Evolutionary conservation across 2,113 vertebrate genomes (phyloP).

Genomic region (Cettia cetti): DNA sequence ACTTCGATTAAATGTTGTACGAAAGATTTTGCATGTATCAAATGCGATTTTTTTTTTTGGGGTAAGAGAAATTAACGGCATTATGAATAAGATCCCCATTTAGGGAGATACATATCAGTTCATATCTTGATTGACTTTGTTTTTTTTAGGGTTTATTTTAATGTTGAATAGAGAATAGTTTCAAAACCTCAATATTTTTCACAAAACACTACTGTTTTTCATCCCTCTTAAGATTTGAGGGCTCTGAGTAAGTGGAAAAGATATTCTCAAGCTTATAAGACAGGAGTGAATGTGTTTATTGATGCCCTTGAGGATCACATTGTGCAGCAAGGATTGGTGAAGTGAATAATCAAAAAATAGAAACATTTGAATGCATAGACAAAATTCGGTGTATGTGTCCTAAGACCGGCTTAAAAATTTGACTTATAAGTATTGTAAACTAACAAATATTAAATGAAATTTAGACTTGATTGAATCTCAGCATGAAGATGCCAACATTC

Average conservation of each 20-base stretch:
- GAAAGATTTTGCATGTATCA: neutral
- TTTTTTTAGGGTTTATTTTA: neutral
- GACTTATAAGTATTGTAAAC: neutral
- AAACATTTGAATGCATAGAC: neutral
- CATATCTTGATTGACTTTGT: neutral
- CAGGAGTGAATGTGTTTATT: slow-evolving; percentile 17
- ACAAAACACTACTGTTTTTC: neutral
- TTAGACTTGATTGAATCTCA: slow-evolving; percentile 39
- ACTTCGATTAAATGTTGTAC: neutral
- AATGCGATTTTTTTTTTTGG: neutral
- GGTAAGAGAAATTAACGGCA: neutral
- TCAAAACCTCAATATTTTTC: neutral
- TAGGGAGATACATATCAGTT: neutral
- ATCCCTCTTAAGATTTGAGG: neutral
- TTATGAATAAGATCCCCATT: neutral
- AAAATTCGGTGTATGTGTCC: neutral
- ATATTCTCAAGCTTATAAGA: slow-evolving; percentile 26
- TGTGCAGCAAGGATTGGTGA: slow-evolving; percentile 20
- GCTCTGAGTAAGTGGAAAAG: neutral
- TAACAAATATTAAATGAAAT: slow-evolving; percentile 12
- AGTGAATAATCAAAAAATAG: slow-evolving; percentile 28
- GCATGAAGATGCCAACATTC: slow-evolving; percentile 20
- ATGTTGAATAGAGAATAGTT: neutral
- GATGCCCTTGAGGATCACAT: slow-evolving; percentile 40
- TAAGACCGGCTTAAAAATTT: neutral